Percentiles rank a stretch among this genome's conserved stretches.
Evolutionary conservation across 2,797 vertebrate genomes (phyloP).

Genomic region (Mallotus villosus): DNA sequence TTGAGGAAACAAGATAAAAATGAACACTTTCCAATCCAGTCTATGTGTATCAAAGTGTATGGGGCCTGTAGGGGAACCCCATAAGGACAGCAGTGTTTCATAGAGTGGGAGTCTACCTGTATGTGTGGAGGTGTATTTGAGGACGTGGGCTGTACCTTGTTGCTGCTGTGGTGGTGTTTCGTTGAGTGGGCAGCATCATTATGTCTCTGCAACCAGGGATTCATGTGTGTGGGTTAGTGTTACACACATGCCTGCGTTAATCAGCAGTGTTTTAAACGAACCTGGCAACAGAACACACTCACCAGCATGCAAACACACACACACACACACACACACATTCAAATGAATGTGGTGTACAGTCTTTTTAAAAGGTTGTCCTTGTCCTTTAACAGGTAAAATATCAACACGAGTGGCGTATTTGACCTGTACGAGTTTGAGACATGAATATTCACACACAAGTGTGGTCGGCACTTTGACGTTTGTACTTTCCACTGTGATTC

Average conservation of each 20-base stretch:
- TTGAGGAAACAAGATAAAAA: neutral
- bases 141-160: conserved; percentile 54
- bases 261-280: neutral
- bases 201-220: conserved; percentile 40
- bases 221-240: conserved; percentile 49
- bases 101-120: neutral
- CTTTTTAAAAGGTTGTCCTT: neutral
- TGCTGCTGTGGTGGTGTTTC: conserved; percentile 38
- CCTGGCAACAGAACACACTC: neutral
- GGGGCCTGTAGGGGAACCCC: neutral
- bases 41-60: neutral
- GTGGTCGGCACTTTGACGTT: neutral
- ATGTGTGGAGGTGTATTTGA: neutral
- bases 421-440: too few relatives aligned
- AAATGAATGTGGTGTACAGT: neutral
- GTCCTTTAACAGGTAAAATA: conserved; percentile 5
- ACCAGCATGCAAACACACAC: neutral
- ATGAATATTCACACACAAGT: too few relatives aligned
- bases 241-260: conserved; percentile 35
- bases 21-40: neutral
- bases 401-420: too few relatives aligned
- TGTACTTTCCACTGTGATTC: neutral
- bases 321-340: neutral
- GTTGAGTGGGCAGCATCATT: conserved; percentile 65
- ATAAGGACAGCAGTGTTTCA: neutral